Base-by-base conservation (phyloP, 2,797 vertebrate genomes). In the Coranthus polyacanthus region DNA sequence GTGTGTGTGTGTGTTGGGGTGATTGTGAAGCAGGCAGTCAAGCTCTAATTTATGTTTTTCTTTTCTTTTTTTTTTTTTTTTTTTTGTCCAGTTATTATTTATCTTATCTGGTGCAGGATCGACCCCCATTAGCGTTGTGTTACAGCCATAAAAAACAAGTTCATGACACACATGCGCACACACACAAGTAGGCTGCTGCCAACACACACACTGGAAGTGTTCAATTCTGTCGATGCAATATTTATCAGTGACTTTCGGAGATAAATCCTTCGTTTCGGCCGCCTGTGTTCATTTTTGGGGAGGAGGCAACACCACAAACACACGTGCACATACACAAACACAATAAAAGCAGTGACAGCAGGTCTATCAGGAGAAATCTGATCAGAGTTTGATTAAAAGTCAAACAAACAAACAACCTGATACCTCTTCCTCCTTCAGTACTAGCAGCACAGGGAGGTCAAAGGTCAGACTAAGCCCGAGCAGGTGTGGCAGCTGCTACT, bases 141-240 rank as follows among this genome's bases (percentile, higher is more conserved):
- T 78, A 69, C 65, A 29, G 58, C 59, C 71, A 75, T 73, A 46
- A 74, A 71, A 72, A 55, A 6, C 39, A 73, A 67, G 59, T 61
- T 72, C 42, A 75, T 3, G 15, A 52, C 24, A 49, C 16, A n/a
- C n/a, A n/a, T n/a, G n/a, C n/a, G n/a, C n/a, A n/a, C n/a, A n/a
- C n/a, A n/a, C n/a, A 72, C 17, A 61, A 11, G 16, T 2, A 7
- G n/a, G 26, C 37, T 32, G 37, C 11, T 34, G 42, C 42, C 3
- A 3, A 58, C 55, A 57, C 81, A 64, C 60, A n/a, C n/a, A n/a
- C n/a, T n/a, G n/a, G n/a, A n/a, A n/a, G n/a, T n/a, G n/a, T n/a
- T 90, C 85, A 86, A 86, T 88, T 83, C 61, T 72, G 78, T 74
- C 73, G 17, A 93, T 94, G 91, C 90, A 95, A 94, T 95, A 95